Evolutionary conservation across 2,113 vertebrate genomes (phyloP), one percentile per base, ranked within the genome.

Genomic region (Sminthopsis crassicaudata): DNA sequence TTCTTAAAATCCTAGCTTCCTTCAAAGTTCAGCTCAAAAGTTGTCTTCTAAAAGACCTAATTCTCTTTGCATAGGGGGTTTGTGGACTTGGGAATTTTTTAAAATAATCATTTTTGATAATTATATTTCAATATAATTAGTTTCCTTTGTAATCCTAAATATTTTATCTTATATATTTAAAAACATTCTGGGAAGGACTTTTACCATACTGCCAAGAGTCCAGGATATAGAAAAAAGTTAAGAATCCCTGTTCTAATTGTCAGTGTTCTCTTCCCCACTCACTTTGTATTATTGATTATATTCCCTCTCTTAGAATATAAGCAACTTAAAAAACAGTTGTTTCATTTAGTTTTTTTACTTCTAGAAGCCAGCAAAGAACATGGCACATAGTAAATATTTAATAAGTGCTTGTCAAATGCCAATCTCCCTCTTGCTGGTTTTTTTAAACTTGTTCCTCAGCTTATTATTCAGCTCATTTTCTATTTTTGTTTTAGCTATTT

Each of bases 401-500:
- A 7, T 76, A 76, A 42, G 4, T 42, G n/a, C 19, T 76, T n/a
- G 30, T 76, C 8, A 19, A 84, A 84, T 22, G n/a, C 67, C 67
- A 8, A 84, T 23, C 36, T 42, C 16, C 36, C n/a, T 42, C 42
- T 84, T 42, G 67, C n/a, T 22, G n/a, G 1, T 76, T 76, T 67
- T 16, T 84, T 84, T 67, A n/a, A 30, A 55, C 42, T 84, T 84
- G 16, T 84, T 92, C 93, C 55, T 96, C 46, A n/a, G 26, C 88
- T 53, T 76, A 93, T 52, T n/a, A 76, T 93, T 8, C 22, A 53
- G 8, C 42, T 42, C 30, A 55, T 96, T 30, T 95, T 52, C 52
- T 89, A 95, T 96, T 94, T 97, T 90, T 0, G 89, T 89, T 96
- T 8, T 36, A 91, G 67, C 89, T 30, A 92, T 16, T 76, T 0